Evolutionary conservation across 2,797 vertebrate genomes (phyloP), one percentile per base, ranked within the genome.

Genomic region (Aratinga solstitialis): DNA sequence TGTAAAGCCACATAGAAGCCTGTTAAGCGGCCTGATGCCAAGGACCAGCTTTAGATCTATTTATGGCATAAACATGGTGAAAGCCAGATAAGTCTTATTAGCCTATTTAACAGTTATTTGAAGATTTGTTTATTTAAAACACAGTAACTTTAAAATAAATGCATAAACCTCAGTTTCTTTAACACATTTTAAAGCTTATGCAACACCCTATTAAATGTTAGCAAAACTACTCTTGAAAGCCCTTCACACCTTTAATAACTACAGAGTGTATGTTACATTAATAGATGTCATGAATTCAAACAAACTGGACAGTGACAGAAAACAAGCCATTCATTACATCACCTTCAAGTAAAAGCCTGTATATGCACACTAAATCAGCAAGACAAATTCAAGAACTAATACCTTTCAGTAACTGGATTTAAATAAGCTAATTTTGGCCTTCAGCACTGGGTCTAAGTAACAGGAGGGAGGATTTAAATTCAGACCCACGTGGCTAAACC

Each of bases 51-150:
- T 97, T 95, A 96, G 10, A 95, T 86, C 91, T 97, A 97, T 96
- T 96, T 95, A 96, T 95, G 95, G 93, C 30, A 91, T 58, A 92
- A 95, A 96, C 68, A 68, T 12, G 22, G 77, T 13, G 81, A 95
- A 79, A 91, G 79, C 93, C 88, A 94, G 89, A 90, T 97, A 97
- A 97, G 68, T 90, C 95, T 92, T 80, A 91, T 94, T 95, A 97
- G 80, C 94, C 79, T 94, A 88, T 91, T 96, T 97, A 96, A 84
- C 73, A 78, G 71, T 82, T 93, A 86, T 76, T 94, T 84, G 47
- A 84, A 95, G 87, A 86, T 91, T 80, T 89, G 75, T 87, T 97
- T 93, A 93, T 87, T 96, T 96, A 93, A 96, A 69, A 87, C 79
- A 58, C 77, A 95, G 19, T 82, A 88, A 73, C 59, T 91, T 89